These are phyloP conservation scores for Hassar affinis DNA, from an alignment of 2,113 vertebrate genomes.

Conservation along the genomic window DNA sequence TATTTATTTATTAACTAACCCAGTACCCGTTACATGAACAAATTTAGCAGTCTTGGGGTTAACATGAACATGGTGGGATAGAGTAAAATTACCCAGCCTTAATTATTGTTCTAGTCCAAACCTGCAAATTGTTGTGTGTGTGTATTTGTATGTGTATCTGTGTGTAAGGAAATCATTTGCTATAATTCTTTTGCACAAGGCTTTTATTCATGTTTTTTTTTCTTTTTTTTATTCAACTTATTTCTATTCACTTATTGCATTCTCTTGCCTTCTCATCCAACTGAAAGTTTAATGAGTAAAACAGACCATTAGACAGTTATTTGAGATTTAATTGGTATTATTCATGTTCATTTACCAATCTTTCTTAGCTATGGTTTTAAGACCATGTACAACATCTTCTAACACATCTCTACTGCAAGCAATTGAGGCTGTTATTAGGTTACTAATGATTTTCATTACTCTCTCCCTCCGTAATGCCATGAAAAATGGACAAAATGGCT, in stretches of 20 bases:
- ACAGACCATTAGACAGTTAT: not conserved
- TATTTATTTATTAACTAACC: too few relatives aligned
- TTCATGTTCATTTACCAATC: not conserved
- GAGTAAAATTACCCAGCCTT: too few relatives aligned
- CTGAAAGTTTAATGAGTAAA: constrained; percentile 5
- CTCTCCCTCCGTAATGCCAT: constrained; percentile 59
- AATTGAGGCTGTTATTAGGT: constrained; percentile 65
- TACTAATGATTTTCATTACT: constrained; percentile 66
- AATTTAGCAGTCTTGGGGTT: too few relatives aligned
- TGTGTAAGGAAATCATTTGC: not conserved
- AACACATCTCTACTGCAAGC: constrained; percentile 64
- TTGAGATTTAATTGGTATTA: not conserved
- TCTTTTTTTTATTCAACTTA: not conserved
- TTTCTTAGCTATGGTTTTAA: constrained; percentile 33
- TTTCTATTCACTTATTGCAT: not conserved
- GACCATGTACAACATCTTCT: constrained; percentile 49
- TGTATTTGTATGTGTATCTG: too few relatives aligned
- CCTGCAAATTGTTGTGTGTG: too few relatives aligned
- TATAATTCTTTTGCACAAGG: not conserved
- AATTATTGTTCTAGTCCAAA: too few relatives aligned
- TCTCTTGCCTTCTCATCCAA: not conserved
- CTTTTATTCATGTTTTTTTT: not conserved
- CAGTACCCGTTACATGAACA: too few relatives aligned
- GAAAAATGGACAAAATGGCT: constrained; percentile 15
- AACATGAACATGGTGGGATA: too few relatives aligned